Evolutionary conservation across 2,888 invertebrate species (phyloP).

Genomic region (Agrochola litura): DNA sequence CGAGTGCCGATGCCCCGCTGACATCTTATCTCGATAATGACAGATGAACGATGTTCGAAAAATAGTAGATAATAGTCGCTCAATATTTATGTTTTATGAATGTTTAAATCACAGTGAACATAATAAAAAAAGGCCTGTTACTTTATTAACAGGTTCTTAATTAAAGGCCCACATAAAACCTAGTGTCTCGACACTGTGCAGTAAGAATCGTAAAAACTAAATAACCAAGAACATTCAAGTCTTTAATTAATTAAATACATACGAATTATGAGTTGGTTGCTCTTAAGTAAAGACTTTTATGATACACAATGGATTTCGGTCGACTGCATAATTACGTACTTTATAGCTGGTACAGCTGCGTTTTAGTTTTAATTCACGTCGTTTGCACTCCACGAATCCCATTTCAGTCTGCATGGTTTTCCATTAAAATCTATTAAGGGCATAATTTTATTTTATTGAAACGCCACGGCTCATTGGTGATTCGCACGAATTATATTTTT

Average conservation of each 20-base stretch:
- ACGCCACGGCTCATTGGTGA: background rate
- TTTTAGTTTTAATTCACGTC: conserved; percentile 43
- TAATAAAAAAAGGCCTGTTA: no score
- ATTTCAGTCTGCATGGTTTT: conserved; percentile 13
- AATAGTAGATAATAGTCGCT: no score
- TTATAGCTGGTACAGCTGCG: conserved; percentile 46
- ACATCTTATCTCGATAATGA: no score
- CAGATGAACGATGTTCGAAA: no score
- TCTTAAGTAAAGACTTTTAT: conserved; percentile 38
- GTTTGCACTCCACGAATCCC: conserved; percentile 17
- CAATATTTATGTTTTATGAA: no score
- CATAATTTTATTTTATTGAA: conserved; percentile 11
- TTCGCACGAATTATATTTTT: no score
- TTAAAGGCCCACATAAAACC: background rate
- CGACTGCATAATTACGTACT: conserved; percentile 35
- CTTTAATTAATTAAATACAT: conserved; percentile 15
- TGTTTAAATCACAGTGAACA: no score
- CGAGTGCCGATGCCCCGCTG: no score
- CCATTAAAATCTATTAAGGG: conserved; percentile 2
- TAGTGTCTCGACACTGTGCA: background rate
- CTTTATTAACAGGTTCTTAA: background rate
- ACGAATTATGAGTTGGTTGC: conserved; percentile 8
- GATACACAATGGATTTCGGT: conserved; percentile 31
- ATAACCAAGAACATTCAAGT: background rate
- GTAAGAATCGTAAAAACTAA: conserved; percentile 6